phyloP scores from a whole-genome alignment of 2,888 invertebrate genomes.

The Chloroclystis v-ata region DNA sequence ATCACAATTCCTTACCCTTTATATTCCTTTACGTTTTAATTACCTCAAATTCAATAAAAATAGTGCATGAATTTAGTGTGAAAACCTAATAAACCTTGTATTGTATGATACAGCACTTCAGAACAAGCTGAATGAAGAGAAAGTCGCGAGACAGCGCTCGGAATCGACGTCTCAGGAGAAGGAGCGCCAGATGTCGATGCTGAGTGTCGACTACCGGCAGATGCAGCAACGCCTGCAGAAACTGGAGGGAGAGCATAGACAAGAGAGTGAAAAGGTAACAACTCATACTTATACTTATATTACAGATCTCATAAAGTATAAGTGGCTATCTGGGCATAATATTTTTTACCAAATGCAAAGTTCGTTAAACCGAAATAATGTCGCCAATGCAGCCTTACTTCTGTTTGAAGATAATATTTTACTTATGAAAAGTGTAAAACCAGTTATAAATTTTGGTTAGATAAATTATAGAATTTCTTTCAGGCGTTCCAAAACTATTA shows the following conservation, averaged over 20 bases:
- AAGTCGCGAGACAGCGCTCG: conserved; percentile 89
- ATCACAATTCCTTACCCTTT: conserved; percentile 4
- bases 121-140: conserved; percentile 94
- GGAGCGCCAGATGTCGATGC: conserved; percentile 95
- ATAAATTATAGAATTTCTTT: no score
- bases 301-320: no score
- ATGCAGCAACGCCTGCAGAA: conserved; percentile 93
- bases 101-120: conserved; percentile 83
- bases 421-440: no score
- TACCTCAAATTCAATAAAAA: no score
- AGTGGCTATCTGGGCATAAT: no score
- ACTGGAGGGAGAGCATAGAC: conserved; percentile 93
- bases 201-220: conserved; percentile 96
- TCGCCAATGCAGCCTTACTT: no score
- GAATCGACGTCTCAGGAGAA: conserved; percentile 93
- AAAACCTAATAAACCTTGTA: background rate
- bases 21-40: background rate
- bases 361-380: no score
- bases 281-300: conserved; percentile 2
- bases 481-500: no score
- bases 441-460: no score
- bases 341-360: no score
- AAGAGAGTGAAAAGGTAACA: conserved; percentile 92
- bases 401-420: no score
- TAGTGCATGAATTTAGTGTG: no score